Percentiles rank a stretch among this genome's conserved stretches.
These are phyloP conservation scores for Balaenoptera acutorostrata DNA, from an alignment of 2,113 vertebrate genomes.

Conservation along the genomic window DNA sequence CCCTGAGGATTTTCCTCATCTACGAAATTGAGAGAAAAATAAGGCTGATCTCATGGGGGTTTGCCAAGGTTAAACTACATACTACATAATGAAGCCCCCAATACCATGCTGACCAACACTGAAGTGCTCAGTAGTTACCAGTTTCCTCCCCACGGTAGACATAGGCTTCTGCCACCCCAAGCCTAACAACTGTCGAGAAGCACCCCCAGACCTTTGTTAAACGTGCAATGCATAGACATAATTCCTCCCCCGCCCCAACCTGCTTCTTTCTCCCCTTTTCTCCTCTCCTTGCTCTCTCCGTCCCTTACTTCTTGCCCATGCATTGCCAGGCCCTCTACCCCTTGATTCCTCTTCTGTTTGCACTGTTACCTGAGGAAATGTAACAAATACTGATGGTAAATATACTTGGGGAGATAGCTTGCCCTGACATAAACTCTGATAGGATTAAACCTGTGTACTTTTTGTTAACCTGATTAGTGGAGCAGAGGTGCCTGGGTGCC, in stretches of 20 bases:
- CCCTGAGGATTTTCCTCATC: conserved; percentile 5
- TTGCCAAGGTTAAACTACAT: background rate
- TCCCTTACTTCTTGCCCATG: background rate
- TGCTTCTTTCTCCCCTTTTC: background rate
- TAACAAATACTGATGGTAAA: conserved; percentile 38
- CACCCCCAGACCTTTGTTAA: background rate
- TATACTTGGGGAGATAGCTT: conserved; percentile 54
- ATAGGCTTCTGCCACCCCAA: background rate
- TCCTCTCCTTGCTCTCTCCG: background rate
- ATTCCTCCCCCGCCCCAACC: background rate
- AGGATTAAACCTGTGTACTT: conserved; percentile 44
- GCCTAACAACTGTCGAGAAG: background rate
- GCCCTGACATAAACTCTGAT: conserved; percentile 54
- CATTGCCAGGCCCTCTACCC: background rate
- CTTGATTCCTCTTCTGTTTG: conserved; percentile 43
- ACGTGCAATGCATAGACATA: background rate
- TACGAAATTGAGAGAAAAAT: background rate
- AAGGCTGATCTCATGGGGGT: background rate
- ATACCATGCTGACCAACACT: background rate
- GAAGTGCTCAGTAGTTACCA: background rate
- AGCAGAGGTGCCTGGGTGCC: background rate
- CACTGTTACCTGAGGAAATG: conserved; percentile 60
- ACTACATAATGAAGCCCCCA: background rate
- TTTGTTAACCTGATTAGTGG: conserved; percentile 19
- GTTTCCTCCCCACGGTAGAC: background rate